Evolutionary conservation across 2,888 invertebrate species (phyloP), one percentile per base, ranked within the genome.

Genomic region (Synergus japonicus): DNA sequence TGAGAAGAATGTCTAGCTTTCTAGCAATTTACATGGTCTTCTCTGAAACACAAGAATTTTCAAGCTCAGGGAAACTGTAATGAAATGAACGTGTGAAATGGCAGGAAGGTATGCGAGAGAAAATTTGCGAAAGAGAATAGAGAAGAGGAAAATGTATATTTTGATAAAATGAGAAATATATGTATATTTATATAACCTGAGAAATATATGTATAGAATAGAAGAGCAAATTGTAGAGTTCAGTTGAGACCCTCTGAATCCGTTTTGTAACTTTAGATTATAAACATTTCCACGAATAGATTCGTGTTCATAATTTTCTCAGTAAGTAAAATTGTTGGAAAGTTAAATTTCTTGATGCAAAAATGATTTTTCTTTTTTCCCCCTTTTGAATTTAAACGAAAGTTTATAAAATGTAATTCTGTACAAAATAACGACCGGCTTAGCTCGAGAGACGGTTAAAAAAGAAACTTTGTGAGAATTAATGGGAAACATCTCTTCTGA

Each of bases 211-310:
- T n/a, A 29, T 29, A 29, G 0, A 29, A 22, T 22, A 22, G n/a
- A n/a, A 54, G 8, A 54, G 54, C 0, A 54, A 54, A n/a, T 54
- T 54, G 54, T 54, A 9, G n/a, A n/a, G 54, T n/a, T 54, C n/a
- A 54, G 54, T 9, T 54, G 8, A n/a, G 13, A 1, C 9, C n/a
- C n/a, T 54, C 54, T 54, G n/a, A 65, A 46, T 7, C 29, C 69
- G 8, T 49, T 69, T 49, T 15, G 29, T 13, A 13, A 29, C 3
- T 69, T 7, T 2, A 15, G 46, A 49, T 49, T 22, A 0, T 18
- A 22, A 69, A 49, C 13, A 44, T 69, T 46, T 69, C 29, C 29
- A 49, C 15, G 29, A 29, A 29, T 69, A 46, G 46, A 69, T 69
- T 69, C 49, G 44, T 9, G 29, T 69, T 29, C 3, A 29, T 29